These are phyloP conservation scores for Carlito syrichta DNA, from an alignment of 2,113 vertebrate species.

Conservation along the genomic window DNA sequence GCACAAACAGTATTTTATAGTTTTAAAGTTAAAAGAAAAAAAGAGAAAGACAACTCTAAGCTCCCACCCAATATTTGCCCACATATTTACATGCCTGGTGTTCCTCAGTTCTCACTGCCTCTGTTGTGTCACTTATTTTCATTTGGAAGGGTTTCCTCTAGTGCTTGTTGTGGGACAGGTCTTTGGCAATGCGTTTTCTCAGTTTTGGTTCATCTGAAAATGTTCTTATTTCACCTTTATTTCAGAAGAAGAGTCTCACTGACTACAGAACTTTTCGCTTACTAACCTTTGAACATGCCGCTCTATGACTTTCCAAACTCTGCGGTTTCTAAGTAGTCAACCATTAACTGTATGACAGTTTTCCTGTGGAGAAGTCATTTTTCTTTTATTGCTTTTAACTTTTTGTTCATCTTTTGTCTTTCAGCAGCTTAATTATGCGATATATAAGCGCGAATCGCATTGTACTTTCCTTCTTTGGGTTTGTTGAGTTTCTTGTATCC, in stretches of 20 bases:
- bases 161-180: neutral
- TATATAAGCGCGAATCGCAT: neutral
- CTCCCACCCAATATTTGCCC: neutral
- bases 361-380: neutral
- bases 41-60: neutral
- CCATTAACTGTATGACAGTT: neutral
- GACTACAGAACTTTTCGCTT: neutral
- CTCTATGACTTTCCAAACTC: neutral
- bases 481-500: neutral
- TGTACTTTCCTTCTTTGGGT: neutral
- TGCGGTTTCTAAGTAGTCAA: neutral
- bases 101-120: neutral
- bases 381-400: neutral
- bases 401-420: neutral
- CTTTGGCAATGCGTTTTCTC: neutral
- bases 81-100: neutral
- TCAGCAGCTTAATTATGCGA: neutral
- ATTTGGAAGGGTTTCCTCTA: neutral
- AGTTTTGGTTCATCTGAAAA: neutral
- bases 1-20: neutral
- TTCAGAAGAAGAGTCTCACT: neutral
- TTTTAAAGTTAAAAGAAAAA: neutral
- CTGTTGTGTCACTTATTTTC: neutral
- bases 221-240: neutral
- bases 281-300: neutral